Base-by-base conservation (phyloP, 1,140 invertebrate species). In the Tetragonula clypearis region DNA sequence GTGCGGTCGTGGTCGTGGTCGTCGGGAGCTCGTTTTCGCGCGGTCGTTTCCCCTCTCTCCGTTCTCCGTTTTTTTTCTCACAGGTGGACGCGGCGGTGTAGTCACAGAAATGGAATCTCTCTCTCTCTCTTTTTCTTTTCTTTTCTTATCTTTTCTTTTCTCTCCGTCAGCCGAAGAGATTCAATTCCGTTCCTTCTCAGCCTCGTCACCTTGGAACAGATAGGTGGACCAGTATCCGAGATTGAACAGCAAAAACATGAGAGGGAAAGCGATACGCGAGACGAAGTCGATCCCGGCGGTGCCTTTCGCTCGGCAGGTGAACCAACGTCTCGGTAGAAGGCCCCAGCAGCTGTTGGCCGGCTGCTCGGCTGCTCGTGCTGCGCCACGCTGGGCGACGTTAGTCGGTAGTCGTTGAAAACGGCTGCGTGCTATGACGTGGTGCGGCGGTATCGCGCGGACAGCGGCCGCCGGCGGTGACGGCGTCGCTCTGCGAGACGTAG, bases 221-320 rank as follows among this genome's bases (percentile, higher is more conserved):
- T 98, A 98, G 77, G 97, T 98, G 88, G 97, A 98, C 98, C 98
- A 99, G 95, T 99, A 99, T 92, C 98, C 97, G 92, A 99, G 95
- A 95, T 99, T 99, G 96, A 99, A 99, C 89, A 99, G 95, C 84
- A 98, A 97, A 95, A 99, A 99, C 85, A 98, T 97, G 90, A 99
- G 96, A 49, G 98, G 98, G 95, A 99, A 99, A 91, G 97, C 97
- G 95, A 98, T 97, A 90, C 98, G 96, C 87, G 98, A 98, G 94
- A 99, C 97, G 94, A 99, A 98, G 95, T 99, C 98, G 93, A 99
- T 99, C 91, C 98, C 96, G 95, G 99, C 99, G 93, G 98, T 98
- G 90, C 97, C 96, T 83, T 97, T 97, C 11, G 97, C 97, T 92
- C 97, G 98, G 95, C 98, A 98, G 92, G 97, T 97, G 91, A 98